Evolutionary conservation across 2,888 invertebrate genomes (phyloP).

Genomic region (Mantis religiosa): DNA sequence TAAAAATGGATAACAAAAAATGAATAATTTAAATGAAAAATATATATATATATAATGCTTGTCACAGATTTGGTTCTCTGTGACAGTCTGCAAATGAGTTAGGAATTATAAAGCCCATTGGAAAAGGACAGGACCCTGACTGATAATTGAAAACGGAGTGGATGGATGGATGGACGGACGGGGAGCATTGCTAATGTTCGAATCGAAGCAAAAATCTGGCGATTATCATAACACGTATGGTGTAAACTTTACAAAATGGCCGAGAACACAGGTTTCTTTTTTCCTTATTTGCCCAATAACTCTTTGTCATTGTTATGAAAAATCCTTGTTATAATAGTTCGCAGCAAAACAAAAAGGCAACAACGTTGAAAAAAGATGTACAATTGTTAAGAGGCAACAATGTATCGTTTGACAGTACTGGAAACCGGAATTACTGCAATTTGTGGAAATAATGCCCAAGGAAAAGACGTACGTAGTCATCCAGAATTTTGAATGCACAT

Average conservation of each 20-base stretch:
- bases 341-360: no score
- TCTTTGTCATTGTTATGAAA: no score
- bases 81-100: no score
- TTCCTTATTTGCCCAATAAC: conserved; percentile 26
- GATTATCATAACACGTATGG: conserved; percentile 17
- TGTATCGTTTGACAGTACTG: background rate
- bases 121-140: conserved; percentile 3
- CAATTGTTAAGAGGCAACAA: background rate
- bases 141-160: conserved; percentile 26
- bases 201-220: conserved; percentile 22
- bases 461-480: background rate
- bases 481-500: background rate
- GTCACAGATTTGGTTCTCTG: background rate
- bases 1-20: no score
- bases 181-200: conserved; percentile 15
- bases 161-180: conserved; percentile 23
- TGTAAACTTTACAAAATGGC: conserved; percentile 26
- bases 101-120: no score
- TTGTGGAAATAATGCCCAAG: background rate
- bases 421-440: background rate
- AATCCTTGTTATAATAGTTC: no score
- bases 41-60: no score
- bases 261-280: conserved; percentile 10
- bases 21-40: no score
- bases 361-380: no score